These are phyloP conservation scores for Scomber japonicus DNA, from an alignment of 2,113 vertebrate species.

Conservation along the genomic window DNA sequence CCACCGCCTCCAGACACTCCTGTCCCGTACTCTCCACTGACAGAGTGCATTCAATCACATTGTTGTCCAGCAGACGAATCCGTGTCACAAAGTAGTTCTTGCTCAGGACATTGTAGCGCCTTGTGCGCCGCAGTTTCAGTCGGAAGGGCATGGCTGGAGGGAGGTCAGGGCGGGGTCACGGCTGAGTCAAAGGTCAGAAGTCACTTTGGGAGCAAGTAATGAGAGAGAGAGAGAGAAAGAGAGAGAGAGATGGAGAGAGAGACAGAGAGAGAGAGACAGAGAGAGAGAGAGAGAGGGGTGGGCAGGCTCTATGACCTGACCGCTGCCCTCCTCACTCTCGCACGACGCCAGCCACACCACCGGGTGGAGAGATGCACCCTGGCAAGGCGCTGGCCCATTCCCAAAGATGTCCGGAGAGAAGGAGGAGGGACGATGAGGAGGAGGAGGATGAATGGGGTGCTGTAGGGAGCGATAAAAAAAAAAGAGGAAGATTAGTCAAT, in stretches of 20 bases:
- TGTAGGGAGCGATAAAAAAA: slow-evolving; percentile 56
- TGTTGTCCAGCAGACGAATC: slow-evolving; percentile 93
- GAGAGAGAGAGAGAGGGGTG: slow-evolving; percentile 38
- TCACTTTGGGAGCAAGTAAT: slow-evolving; percentile 53
- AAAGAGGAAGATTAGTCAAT: slow-evolving; percentile 19
- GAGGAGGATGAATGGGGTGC: slow-evolving; percentile 38
- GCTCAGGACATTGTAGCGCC: slow-evolving; percentile 97
- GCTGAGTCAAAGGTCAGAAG: slow-evolving; percentile 74
- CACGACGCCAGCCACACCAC: slow-evolving; percentile 74
- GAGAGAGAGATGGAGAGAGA: slow-evolving; percentile 4
- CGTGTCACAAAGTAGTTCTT: slow-evolving; percentile 98
- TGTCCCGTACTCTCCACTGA: slow-evolving; percentile 97
- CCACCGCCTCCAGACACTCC: slow-evolving; percentile 96
- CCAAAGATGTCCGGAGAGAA: slow-evolving; percentile 72
- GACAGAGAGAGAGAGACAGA: background rate
- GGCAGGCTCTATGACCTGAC: slow-evolving; percentile 66
- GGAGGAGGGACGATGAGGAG: slow-evolving; percentile 47
- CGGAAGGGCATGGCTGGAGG: slow-evolving; percentile 93
- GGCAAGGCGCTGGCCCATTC: slow-evolving; percentile 84
- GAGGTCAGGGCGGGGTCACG: slow-evolving; percentile 39
- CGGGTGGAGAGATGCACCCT: slow-evolving; percentile 79
- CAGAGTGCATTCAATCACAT: slow-evolving; percentile 94
- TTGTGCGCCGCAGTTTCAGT: slow-evolving; percentile 92
- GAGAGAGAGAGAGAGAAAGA: slow-evolving; percentile 23
- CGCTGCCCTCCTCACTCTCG: slow-evolving; percentile 75